Evolutionary conservation across 1,140 invertebrate genomes (phyloP), one percentile per base, ranked within the genome.

Genomic region (Cyrtorhinus lividipennis): DNA sequence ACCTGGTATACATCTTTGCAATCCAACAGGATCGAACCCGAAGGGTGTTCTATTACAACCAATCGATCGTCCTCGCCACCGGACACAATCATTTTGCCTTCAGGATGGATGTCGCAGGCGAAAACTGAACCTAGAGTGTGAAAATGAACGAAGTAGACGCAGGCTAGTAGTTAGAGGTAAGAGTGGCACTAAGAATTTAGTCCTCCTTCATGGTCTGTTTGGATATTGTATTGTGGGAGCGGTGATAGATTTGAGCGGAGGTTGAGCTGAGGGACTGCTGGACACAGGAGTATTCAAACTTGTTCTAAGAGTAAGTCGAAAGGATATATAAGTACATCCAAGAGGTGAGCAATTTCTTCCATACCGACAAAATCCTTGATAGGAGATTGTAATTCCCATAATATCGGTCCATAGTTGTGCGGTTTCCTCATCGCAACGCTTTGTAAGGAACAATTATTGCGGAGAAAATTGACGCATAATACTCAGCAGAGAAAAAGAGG

Each of bases 51-150:
- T 10, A 20, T 53, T 5, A 53, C 15, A 2, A 30, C 38, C 13
- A 59, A 59, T 30, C 58, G 2, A 5, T 59, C 58, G 18, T 59
- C 58, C 38, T 59, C 58, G 1, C 58, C 58, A 2, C 58, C 58
- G n/a, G 58, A 27, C 2, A 26, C 58, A n/a, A 30, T 30, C 24
- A 59, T 22, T 8, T 30, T 26, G 13, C 58, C 58, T 8, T 59
- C 25, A 25, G 58, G 58, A 22, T 30, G 24, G 18, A 59, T 26
- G 25, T 30, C 24, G n/a, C 24, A 59, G 24, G 58, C 58, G 24
- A 59, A 59, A 12, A 30, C 58, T 10, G 24, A 25, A 25, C 58
- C 58, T 59, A 24, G 26, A 58, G 26, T 38, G 30, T 38, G 5
- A 15, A 38, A 15, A 8, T 38, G 5, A 38, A 15, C 15, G 5